Evolutionary conservation across 2,888 invertebrate species (phyloP), one percentile per base, ranked within the genome.

Genomic region (Drosophila mulleri): DNA sequence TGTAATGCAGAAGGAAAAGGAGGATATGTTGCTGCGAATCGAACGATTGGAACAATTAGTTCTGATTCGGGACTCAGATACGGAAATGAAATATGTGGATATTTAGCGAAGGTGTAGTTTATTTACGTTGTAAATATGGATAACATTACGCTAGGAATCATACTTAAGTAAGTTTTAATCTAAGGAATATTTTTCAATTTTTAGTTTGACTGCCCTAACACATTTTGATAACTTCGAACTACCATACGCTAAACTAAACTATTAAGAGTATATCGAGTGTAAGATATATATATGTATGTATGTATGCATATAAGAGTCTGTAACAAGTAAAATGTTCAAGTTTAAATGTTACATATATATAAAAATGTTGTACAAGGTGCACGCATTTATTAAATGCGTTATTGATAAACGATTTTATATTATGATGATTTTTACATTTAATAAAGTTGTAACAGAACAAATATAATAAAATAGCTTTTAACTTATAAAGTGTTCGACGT

Each of bases 41-140:
- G 92, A 92, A 41, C 88, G 89, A 14, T 68, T 93, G 23, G 93
- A 93, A 69, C 89, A 91, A 42, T 39, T 91, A 39, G 62, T 92
- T 23, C 42, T 91, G 23, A 78, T 90, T 3, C 82, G 76, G 8
- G 88, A 87, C 18, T 47, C 74, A 2, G 82, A 82, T 32, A 47
- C 72, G 2, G 85, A 84, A 47, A 69, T 82, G 56, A 79, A 88
- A 8, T 89, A 75, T 64, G 70, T 75, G 54, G 80, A 82, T 48
- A 85, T 82, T 54, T 84, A 89, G 66, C 48, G 57, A 72, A 69
- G 60, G 39, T 58, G 60, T 63, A 53, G 26, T 47, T 57, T 71
- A 52, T 57, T n/a, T 64, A 50, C n/a, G n/a, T 16, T 88, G 83
- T 83, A 85, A 62, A 79, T 83, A 82, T 63, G 52, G 53, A 58